Evolutionary conservation across 2,888 invertebrate genomes (phyloP).

Genomic region (Drosophila subquinaria): DNA sequence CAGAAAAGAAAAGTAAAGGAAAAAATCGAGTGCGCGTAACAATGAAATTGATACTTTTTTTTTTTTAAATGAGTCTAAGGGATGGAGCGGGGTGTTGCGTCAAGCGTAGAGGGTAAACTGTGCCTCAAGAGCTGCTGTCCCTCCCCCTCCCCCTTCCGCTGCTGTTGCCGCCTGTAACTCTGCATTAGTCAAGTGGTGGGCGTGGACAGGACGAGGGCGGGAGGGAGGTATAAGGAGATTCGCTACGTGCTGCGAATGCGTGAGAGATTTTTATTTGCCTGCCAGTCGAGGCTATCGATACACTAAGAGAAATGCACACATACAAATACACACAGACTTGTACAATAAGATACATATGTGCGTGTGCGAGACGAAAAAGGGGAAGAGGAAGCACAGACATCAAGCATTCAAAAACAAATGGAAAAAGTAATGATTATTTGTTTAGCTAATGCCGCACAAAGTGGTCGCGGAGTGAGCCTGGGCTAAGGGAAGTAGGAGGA

Average conservation of each 20-base stretch:
- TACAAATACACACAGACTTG: conserved; percentile 17
- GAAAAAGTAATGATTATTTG: conserved; percentile 82
- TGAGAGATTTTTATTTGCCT: conserved; percentile 80
- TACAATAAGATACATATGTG: conserved; percentile 24
- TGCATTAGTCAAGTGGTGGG: conserved; percentile 67
- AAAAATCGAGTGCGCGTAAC: conserved; percentile 77
- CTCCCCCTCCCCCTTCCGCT: not conserved
- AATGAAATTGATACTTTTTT: conserved; percentile 81
- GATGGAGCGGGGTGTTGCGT: conserved; percentile 15
- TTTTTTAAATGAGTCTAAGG: conserved; percentile 68
- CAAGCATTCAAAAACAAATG: conserved; percentile 79
- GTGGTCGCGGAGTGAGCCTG: conserved; percentile 52
- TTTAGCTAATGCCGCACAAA: conserved; percentile 82
- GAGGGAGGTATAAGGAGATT: conserved; percentile 43
- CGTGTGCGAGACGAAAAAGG: conserved; percentile 3
- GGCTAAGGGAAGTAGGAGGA: not conserved
- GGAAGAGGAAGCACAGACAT: conserved; percentile 43
- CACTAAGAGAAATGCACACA: conserved; percentile 43
- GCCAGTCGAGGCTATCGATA: conserved; percentile 63
- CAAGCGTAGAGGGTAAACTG: conserved; percentile 40
- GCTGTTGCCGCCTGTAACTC: conserved; percentile 52
- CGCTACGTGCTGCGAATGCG: conserved; percentile 78
- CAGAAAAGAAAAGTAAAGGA: conserved; percentile 31
- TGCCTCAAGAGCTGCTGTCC: conserved; percentile 61
- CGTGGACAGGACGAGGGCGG: conserved; percentile 12